Base-by-base conservation (phyloP, 2,888 invertebrate genomes). In the Drosophila antonietae region DNA sequence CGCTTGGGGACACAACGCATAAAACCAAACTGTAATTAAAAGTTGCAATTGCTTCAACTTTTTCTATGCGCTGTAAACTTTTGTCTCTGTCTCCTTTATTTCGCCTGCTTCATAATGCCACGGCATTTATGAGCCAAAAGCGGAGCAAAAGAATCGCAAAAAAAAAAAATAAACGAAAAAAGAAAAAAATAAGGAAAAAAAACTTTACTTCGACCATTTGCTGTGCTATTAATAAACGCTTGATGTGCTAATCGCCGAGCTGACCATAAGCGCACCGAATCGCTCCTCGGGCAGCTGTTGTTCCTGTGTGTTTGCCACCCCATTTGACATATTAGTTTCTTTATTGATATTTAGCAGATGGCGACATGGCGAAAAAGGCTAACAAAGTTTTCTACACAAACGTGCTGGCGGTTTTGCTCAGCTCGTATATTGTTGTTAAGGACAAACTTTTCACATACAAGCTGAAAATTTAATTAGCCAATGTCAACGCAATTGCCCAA, bases 291-390 rank as follows among this genome's bases (percentile, higher is more conserved):
- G 52, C 77, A 79, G 85, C 76, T 78, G 82, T 74, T 80, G 53
- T 59, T 58, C 37, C 58, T 57, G 20, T 20, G 18, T 41, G 28
- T 10, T 44, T 59, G 47, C 59, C 67, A 39, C 61, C 66, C 46
- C 43, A 70, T 75, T 82, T 84, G 87, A 84, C 87, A 84, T 89
- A 90, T 89, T 88, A 89, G 90, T 89, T 89, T 88, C 83, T 83
- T 89, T 90, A 90, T 90, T 88, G 85, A 82, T 90, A 86, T 82
- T 79, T 84, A 75, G 75, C 89, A 87, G 88, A 78, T 83, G 83
- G 73, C 70, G 73, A 77, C 77, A 73, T 37, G 52, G 55, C 49
- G 46, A 62, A 49, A 66, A 46, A 70, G 61, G 43, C 73, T 41
- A 47, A 47, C 44, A 72, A 89, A 86, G 66, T 75, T 89, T 86